These are phyloP conservation scores for Papilio demoleus DNA, from an alignment of 2,888 invertebrate genomes.

Conservation along the genomic window DNA sequence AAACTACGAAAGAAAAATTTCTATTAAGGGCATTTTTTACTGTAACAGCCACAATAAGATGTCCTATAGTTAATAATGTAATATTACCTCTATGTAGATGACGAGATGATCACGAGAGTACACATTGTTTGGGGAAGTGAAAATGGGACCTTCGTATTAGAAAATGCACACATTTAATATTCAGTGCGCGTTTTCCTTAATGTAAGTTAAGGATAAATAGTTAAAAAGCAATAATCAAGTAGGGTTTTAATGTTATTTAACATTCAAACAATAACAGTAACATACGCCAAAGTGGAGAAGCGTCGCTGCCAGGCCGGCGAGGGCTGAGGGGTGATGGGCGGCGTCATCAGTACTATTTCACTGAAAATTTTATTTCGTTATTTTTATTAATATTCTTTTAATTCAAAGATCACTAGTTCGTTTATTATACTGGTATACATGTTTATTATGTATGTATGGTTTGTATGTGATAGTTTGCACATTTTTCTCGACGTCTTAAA, in stretches of 20 bases:
- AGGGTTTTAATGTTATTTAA: background rate
- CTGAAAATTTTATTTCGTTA: constrained; percentile 59
- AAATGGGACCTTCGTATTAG: too few relatives aligned
- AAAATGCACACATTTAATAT: too few relatives aligned
- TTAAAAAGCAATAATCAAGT: constrained; percentile 10
- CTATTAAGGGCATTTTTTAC: background rate
- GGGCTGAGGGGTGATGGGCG: constrained; percentile 56
- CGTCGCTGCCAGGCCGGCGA: constrained; percentile 62
- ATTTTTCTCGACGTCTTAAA: background rate
- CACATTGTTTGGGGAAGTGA: too few relatives aligned
- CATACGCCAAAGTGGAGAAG: constrained; percentile 61
- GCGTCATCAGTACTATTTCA: constrained; percentile 56
- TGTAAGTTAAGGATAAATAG: background rate
- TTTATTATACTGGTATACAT: background rate
- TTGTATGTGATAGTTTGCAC: too few relatives aligned
- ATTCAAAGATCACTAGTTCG: background rate
- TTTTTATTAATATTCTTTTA: background rate
- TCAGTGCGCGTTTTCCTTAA: too few relatives aligned
- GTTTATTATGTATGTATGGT: too few relatives aligned
- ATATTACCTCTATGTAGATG: too few relatives aligned
- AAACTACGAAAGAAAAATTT: background rate
- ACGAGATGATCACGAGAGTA: too few relatives aligned
- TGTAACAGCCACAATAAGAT: background rate
- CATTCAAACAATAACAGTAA: constrained; percentile 42
- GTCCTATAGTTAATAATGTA: too few relatives aligned